Evolutionary conservation across 2,113 vertebrate genomes (phyloP), one percentile per base, ranked within the genome.

Genomic region (Clinocottus analis): DNA sequence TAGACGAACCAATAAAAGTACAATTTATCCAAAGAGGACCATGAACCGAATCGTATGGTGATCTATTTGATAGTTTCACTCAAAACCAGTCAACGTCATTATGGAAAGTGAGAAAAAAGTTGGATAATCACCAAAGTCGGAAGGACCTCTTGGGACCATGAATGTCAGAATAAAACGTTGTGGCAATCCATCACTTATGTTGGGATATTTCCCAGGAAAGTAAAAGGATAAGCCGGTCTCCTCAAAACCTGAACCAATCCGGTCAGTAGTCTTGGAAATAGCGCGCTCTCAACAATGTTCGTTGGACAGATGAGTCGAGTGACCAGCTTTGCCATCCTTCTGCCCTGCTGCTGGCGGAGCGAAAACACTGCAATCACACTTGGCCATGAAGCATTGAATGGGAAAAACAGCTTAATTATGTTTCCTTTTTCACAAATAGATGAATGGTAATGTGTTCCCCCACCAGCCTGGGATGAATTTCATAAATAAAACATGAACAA

Each of bases 401-500:
- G 70, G 37, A 76, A 66, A 85, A 85, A 85, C 53, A 64, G 61
- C 49, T 77, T 79, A 83, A 83, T 87, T 82, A 13, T 70, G 29
- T 80, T 49, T 71, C 62, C 33, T 60, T 71, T 79, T 75, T 65
- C 65, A 53, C 65, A 84, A 62, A 83, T 58, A 67, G 33, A 72
- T 62, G 66, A 85, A 67, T 77, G 72, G 39, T 71, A 87, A 88
- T 80, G 77, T 25, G 33, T 69, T 64, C 27, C 56, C 21, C 72
- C 4, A 71, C 31, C 71, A 66, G 64, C 68, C 45, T 45, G 1
- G 53, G 55, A 73, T 67, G 35, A 31, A 84, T 71, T 74, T 70
- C 64, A 81, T 84, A 45, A 83, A 87, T 88, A 85, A 85, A 85
- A 70, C 71, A 80, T 76, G 47, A 73, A 47, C 41, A 82, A 82